Evolutionary conservation across 2,113 vertebrate genomes (phyloP).

Genomic region (Syngnathoides biaculeatus): DNA sequence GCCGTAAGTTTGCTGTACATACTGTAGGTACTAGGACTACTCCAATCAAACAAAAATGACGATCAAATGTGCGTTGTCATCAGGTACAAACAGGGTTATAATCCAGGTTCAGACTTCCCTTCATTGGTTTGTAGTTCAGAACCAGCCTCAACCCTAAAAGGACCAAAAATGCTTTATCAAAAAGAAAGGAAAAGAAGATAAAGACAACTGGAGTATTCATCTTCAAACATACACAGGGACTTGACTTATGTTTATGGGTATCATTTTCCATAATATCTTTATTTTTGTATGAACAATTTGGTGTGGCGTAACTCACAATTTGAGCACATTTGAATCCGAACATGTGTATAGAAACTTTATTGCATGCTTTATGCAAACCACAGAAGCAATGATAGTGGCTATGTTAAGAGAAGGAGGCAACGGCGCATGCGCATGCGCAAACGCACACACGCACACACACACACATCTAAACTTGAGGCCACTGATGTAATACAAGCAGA

Average conservation of each 20-base stretch:
- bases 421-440: slow-evolving; percentile 19
- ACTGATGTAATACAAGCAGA: slow-evolving; percentile 55
- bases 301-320: slow-evolving; percentile 41
- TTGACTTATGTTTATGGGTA: slow-evolving; percentile 48
- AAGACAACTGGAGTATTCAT: slow-evolving; percentile 34
- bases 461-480: slow-evolving; percentile 22
- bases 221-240: slow-evolving; percentile 43
- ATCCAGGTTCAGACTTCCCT: slow-evolving; percentile 59
- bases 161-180: slow-evolving; percentile 50
- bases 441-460: slow-evolving; percentile 15
- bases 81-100: slow-evolving; percentile 70
- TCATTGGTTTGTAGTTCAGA: slow-evolving; percentile 58
- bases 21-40: slow-evolving; percentile 36
- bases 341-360: slow-evolving; percentile 27
- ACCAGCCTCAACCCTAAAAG: slow-evolving; percentile 59
- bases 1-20: slow-evolving; percentile 49
- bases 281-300: slow-evolving; percentile 67
- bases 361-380: slow-evolving; percentile 59
- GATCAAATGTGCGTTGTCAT: slow-evolving; percentile 59
- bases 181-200: slow-evolving; percentile 18
- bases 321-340: slow-evolving; percentile 38
- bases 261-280: slow-evolving; percentile 68
- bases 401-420: slow-evolving; percentile 27
- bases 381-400: slow-evolving; percentile 39
- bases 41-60: slow-evolving; percentile 44